Conservation (phyloP, 2,888 invertebrate species). For the Lycaena phlaeas region DNA sequence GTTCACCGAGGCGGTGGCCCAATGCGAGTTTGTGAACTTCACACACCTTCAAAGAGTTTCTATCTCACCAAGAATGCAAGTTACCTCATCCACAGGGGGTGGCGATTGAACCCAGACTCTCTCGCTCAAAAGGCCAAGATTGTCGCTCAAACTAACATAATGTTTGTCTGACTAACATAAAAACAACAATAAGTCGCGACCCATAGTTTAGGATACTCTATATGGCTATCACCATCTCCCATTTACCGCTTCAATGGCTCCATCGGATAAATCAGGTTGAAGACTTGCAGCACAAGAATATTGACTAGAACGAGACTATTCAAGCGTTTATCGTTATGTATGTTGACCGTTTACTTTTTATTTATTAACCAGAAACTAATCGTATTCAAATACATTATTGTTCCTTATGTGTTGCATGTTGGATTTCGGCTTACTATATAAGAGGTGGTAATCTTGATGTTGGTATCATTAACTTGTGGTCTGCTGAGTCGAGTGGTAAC, state of each 20-base stretch:
- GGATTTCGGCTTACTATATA: constrained; percentile 60
- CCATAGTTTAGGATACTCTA: too few species aligned
- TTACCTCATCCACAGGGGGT: too few species aligned
- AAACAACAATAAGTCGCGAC: too few species aligned
- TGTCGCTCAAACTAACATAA: neutral
- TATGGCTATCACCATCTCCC: too few species aligned
- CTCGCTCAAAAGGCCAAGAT: too few species aligned
- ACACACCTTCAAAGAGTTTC: too few species aligned
- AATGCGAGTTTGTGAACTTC: too few species aligned
- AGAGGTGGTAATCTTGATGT: constrained; percentile 41
- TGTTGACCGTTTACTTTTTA: constrained; percentile 7
- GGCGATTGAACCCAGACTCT: too few species aligned
- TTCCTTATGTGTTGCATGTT: constrained; percentile 19
- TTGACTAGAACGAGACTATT: neutral
- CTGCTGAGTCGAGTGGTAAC: constrained; percentile 25
- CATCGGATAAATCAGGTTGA: neutral
- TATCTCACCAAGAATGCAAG: too few species aligned
- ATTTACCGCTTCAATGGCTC: too few species aligned
- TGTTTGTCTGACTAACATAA: neutral
- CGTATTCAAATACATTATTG: constrained; percentile 22
- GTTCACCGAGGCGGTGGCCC: too few species aligned
- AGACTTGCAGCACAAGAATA: neutral
- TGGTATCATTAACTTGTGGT: constrained; percentile 41
- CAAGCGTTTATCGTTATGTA: constrained; percentile 15
- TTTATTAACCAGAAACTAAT: constrained; percentile 17